Conservation (phyloP, 1,140 invertebrate species). For the Drosophila ohnishii region DNA sequence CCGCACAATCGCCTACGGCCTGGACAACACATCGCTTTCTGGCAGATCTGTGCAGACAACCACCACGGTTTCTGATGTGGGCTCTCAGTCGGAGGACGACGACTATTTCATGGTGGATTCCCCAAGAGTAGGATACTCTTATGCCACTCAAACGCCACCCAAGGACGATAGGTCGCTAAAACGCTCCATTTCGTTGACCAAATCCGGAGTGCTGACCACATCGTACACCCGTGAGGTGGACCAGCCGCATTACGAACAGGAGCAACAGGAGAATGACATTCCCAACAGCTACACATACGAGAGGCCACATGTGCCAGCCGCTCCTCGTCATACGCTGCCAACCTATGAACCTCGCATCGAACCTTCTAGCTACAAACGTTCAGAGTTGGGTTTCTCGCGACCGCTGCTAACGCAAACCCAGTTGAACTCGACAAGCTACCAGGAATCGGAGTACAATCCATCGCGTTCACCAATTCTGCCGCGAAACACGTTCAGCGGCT, state of each 20-base stretch:
- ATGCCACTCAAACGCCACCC: constrained; percentile 1
- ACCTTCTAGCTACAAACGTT: constrained; percentile 25
- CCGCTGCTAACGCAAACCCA: constrained; percentile 52
- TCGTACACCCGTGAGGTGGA: constrained; percentile 64
- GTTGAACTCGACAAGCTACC: constrained; percentile 66
- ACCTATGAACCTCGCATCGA: constrained; percentile 39
- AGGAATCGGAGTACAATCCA: constrained; percentile 21
- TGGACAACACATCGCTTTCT: constrained; percentile 32
- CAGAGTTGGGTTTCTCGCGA: constrained; percentile 21
- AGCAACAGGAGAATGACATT: constrained; percentile 11
- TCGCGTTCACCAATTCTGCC: background rate
- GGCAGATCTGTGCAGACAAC: constrained; percentile 51
- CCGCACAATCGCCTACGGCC: constrained; percentile 50
- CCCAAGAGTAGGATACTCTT: constrained; percentile 6
- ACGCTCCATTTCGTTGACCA: constrained; percentile 62
- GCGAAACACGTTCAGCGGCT: constrained; percentile 52
- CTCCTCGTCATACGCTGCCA: constrained; percentile 15
- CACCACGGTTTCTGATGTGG: constrained; percentile 66
- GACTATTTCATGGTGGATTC: constrained; percentile 40
- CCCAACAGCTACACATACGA: constrained; percentile 61
- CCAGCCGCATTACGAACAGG: constrained; percentile 14
- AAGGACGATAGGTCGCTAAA: constrained; percentile 18
- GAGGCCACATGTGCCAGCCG: constrained; percentile 29
- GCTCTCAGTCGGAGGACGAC: constrained; percentile 70
- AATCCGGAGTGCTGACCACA: constrained; percentile 70